Base-by-base conservation (phyloP, 2,797 vertebrate species). In the Takifugu rubripes region DNA sequence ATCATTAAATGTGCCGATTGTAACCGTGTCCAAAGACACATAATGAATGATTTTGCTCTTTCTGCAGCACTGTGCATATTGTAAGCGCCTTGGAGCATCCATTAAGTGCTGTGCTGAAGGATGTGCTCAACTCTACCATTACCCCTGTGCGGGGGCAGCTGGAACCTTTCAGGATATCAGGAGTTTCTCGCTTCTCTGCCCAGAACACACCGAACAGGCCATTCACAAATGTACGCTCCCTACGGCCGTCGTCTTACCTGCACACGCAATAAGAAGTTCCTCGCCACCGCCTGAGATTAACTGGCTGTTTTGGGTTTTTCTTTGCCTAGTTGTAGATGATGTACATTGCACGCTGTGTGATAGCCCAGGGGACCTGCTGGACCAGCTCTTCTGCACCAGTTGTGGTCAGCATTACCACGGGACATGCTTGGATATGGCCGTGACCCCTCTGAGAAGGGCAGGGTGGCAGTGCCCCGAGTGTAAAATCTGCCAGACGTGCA, bases 1-100 rank as follows among this genome's bases (percentile, higher is more conserved):
- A 40, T 55, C 24, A 15, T 64, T 60, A 3, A 36, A 42, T 45
- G 1, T 17, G 42, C 58, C 48, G 0, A 51, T 61, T 60, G 33
- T 54, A 56, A 14, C 44, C 50, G 14, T 8, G 12, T 25, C 63
- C 52, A 26, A 40, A n/a, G 27, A 33, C 15, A 48, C 58, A 25
- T 69, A 21, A 21, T 62, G 66, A 63, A 17, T 49, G n/a, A 52
- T 64, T 25, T 49, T 15, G 51, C 33, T 64, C 43, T 56, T 45
- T 59, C 71, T 56, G 16, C 85, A 99, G 97, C 91, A 94, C 91
- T 99, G 97, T 98, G 95, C 95, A 90, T 98, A 97, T 93, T 99
- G 97, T 92, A 98, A 98, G 94, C 97, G 95, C 93, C 96, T 98
- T 94, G 97, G 97, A 95, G 97, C 97, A 93, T 98, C 96, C 94